A percentile compares a stretch with the other conserved stretches of the same genome.
Evolutionary conservation across 2,113 vertebrate species (phyloP).

Genomic region (Zingel zingel): DNA sequence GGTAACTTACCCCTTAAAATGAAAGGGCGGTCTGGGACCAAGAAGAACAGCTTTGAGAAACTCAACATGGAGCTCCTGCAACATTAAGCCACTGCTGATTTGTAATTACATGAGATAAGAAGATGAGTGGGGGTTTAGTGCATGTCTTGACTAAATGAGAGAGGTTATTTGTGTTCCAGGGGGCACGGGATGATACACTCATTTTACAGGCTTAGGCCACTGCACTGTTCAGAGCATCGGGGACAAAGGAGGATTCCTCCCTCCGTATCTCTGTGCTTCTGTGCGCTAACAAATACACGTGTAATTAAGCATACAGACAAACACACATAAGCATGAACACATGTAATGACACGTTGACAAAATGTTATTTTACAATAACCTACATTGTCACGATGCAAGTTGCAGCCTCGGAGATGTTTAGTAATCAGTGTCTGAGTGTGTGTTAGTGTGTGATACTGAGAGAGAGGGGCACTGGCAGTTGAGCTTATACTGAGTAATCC

Average conservation of each 20-base stretch:
- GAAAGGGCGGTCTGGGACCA: conserved; percentile 21
- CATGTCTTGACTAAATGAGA: conserved; percentile 66
- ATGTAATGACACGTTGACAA: not conserved
- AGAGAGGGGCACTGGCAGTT: not conserved
- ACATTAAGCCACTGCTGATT: conserved; percentile 60
- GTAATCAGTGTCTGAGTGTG: conserved; percentile 28
- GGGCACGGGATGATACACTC: conserved; percentile 52
- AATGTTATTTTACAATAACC: conserved; percentile 16
- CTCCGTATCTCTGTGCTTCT: not conserved
- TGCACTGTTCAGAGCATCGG: conserved; percentile 7
- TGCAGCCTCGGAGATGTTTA: conserved; percentile 7
- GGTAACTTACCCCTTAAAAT: conserved; percentile 20
- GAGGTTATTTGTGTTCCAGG: conserved; percentile 60
- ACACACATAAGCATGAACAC: not conserved
- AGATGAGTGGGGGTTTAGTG: conserved; percentile 65
- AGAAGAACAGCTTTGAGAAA: conserved; percentile 46
- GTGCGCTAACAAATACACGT: conserved; percentile 40
- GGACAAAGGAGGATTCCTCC: conserved; percentile 7
- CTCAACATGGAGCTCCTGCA: conserved; percentile 21
- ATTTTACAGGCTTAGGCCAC: conserved; percentile 54
- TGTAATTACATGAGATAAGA: conserved; percentile 71
- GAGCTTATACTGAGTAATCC: not conserved
- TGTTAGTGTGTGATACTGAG: conserved; percentile 20
- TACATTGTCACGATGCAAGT: not conserved
- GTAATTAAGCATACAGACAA: conserved; percentile 5